phyloP scores from a whole-genome alignment of 2,113 vertebrate genomes.

The Octodon degus region DNA sequence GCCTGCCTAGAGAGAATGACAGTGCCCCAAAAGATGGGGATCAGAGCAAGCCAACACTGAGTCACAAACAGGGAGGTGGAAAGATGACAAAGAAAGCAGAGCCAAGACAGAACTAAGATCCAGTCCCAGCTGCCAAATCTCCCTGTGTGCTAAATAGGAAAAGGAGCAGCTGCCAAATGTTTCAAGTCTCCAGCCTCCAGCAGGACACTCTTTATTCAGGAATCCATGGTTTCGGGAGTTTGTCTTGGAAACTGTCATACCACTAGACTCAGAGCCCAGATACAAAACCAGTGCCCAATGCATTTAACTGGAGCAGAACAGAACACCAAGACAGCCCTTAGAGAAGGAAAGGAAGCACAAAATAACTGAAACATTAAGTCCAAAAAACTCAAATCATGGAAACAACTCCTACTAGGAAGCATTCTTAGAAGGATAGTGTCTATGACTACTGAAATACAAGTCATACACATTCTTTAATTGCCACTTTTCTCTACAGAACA shows the following conservation, averaged over 20 bases:
- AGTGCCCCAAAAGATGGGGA: background rate
- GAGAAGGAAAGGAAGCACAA: background rate
- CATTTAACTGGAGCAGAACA: background rate
- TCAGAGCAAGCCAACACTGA: slow-evolving; percentile 12
- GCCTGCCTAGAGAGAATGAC: background rate
- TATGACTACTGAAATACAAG: background rate
- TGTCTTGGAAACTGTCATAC: slow-evolving; percentile 34
- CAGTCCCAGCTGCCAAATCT: background rate
- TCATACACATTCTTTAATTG: background rate
- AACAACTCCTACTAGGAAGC: slow-evolving; percentile 21
- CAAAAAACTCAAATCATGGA: background rate
- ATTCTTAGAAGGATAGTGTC: background rate
- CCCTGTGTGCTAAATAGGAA: background rate
- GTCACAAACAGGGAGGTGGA: background rate
- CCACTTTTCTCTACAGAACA: slow-evolving; percentile 39
- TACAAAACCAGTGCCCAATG: background rate
- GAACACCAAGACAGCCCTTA: slow-evolving; percentile 14
- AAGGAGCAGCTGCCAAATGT: background rate
- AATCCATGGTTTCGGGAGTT: background rate
- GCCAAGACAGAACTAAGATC: slow-evolving; percentile 7
- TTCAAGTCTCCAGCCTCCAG: background rate
- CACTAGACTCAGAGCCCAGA: slow-evolving; percentile 33
- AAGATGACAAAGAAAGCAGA: slow-evolving; percentile 22
- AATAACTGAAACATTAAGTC: background rate
- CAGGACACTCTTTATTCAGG: background rate